These are phyloP conservation scores for Atta cephalotes DNA, from an alignment of 1,140 invertebrate species.

Conservation along the genomic window DNA sequence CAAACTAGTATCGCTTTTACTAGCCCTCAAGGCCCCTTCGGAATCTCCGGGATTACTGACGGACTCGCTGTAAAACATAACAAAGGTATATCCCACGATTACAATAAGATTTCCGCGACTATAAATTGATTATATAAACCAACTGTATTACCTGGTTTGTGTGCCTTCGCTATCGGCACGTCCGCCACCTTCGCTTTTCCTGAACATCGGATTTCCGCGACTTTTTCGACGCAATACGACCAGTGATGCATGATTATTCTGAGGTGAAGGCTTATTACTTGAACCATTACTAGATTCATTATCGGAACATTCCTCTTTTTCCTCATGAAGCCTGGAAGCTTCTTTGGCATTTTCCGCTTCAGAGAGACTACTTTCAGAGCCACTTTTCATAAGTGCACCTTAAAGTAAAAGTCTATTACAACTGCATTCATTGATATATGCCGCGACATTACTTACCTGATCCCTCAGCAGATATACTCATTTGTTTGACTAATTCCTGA, in stretches of 20 bases:
- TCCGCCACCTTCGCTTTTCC: conserved; percentile 89
- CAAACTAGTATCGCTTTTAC: conserved; percentile 96
- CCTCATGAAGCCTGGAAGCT: conserved; percentile 89
- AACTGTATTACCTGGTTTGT: conserved; percentile 78
- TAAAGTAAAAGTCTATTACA: conserved; percentile 20
- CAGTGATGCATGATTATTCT: conserved; percentile 85
- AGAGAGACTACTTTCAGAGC: conserved; percentile 94
- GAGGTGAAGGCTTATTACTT: conserved; percentile 78
- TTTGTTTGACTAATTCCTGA: conserved; percentile 92
- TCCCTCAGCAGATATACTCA: conserved; percentile 91
- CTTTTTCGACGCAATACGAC: conserved; percentile 89
- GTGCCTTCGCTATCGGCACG: conserved; percentile 85
- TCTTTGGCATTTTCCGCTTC: conserved; percentile 91
- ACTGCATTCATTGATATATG: conserved; percentile 49
- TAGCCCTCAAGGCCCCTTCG: conserved; percentile 88
- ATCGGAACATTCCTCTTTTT: conserved; percentile 89
- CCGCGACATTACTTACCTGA: conserved; percentile 81
- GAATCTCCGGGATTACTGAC: conserved; percentile 77
- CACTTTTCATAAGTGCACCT: conserved; percentile 90
- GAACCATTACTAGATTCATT: conserved; percentile 85
- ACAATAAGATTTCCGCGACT: not conserved
- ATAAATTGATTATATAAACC: not conserved
- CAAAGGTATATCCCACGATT: not conserved
- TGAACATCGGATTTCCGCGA: conserved; percentile 88
- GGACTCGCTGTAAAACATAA: conserved; percentile 74